Base-by-base conservation (phyloP, 53 echinoderm and acorn worm species). In the Stichopus horrens region DNA sequence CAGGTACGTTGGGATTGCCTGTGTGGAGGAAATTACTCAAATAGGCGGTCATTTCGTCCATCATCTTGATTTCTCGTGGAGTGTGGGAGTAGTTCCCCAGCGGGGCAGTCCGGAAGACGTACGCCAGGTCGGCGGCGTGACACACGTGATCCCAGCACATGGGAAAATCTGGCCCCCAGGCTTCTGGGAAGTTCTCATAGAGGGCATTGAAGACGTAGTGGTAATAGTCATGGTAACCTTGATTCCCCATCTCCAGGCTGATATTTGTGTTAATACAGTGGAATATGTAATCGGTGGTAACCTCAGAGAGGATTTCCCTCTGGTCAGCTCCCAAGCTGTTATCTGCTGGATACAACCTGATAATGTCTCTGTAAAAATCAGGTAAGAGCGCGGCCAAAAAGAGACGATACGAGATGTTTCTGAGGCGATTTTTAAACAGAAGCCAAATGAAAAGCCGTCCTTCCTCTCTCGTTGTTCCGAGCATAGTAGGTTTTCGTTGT, bases 11-110 rank as follows among this genome's bases (percentile, higher is more conserved):
- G 5, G 89, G 89, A 73, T 89, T 83, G 5, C 89, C 89, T 7
- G 89, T 89, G 74, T 89, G 89, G 10, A 81, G 80, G 23, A 89
- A 89, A 83, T 89, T 89, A 21, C 80, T 89, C 8, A 79, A 23
- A 53, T 89, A 81, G 4, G 79, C 79, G 9, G 81, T 73, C 89
- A 89, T 89, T 54, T 73, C 71, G 51, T 89, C 80, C 80, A 81
- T 80, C 71, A 89, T 22, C 81, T 68, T 67, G 7, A 76, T 23
- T 66, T 89, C 89, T 18, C 76, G 23, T 4, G 55, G 20, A 9
- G 82, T 89, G 54, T 89, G 76, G 14, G 74, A 74, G 54, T 75
- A 75, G 75, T 87, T 76, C 14, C 80, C 89, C 55, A 89, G 56
- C 7, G 89, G 89, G 4, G 89, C 89, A 14, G 89, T 80, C 19